Evolutionary conservation across 1,140 invertebrate species (phyloP), one percentile per base, ranked within the genome.

Genomic region (Drosophila insularis): DNA sequence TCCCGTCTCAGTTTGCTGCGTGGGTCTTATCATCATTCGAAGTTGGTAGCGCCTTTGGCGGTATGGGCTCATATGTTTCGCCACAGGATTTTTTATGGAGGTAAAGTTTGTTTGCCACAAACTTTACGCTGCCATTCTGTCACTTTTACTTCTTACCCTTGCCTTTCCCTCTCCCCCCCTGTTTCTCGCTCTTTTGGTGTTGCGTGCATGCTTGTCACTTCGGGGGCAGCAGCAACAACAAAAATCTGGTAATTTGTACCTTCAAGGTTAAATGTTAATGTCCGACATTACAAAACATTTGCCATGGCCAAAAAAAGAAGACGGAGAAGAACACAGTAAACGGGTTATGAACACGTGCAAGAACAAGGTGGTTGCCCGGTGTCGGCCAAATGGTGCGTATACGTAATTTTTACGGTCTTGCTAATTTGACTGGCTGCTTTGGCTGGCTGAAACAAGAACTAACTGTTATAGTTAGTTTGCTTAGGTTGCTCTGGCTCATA

Each of bases 181-280:
- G n/a, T n/a, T n/a, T n/a, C n/a, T n/a, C n/a, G n/a, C 27, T 27
- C 27, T 27, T 5, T 6, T 62, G 23, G 50, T 37, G 23, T 21
- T 50, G 13, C 31, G 35, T 64, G 53, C 10, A 58, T 54, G 54
- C 37, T 8, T 68, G 73, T 64, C 65, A 61, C 69, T 76, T 73
- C 6, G 27, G 27, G 71, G 71, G 64, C 35, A 35, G 14, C 32
- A 56, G 35, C 53, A 85, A 80, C 70, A 80, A 89, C 84, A 84
- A 89, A 87, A 89, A 89, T 89, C 78, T 74, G 74, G 84, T 89
- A 89, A 89, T 89, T 87, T 89, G 85, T 80, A 71, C 70, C 63
- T 84, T 17, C 68, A 89, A 89, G 84, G 84, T 89, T 89, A 84
- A 89, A 89, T 89, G 84, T 89, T 89, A 89, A 89, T 89, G 84